Conservation (phyloP, 2,888 invertebrate species). For the Galeruca laticollis region DNA sequence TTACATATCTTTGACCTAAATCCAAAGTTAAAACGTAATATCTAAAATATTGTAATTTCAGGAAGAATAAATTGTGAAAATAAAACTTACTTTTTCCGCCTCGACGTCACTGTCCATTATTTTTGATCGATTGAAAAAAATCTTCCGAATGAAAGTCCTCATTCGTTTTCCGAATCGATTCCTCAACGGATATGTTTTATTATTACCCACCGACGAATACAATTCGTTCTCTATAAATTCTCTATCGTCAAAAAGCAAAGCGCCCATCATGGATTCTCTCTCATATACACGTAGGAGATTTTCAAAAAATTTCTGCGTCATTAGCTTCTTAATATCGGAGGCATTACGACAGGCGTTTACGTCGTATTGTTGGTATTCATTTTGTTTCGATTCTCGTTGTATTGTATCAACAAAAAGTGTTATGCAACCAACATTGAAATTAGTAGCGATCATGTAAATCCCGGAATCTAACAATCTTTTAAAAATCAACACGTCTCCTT, state of each 20-base stretch:
- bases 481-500: conserved; percentile 10
- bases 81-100: conserved; percentile 7
- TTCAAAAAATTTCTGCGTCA: conserved; percentile 45
- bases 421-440: conserved; percentile 29
- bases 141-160: conserved; percentile 21
- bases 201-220: background rate
- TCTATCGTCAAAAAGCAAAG: conserved; percentile 43
- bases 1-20: too few relatives aligned
- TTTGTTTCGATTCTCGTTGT: background rate
- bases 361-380: background rate
- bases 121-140: background rate
- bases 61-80: background rate
- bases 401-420: conserved; percentile 11
- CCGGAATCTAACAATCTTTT: conserved; percentile 25
- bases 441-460: conserved; percentile 25
- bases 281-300: conserved; percentile 48
- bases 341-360: background rate
- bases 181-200: background rate
- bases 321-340: conserved; percentile 26
- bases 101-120: background rate
- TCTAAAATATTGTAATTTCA: background rate
- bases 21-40: background rate
- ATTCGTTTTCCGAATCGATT: conserved; percentile 20
- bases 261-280: conserved; percentile 45
- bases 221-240: conserved; percentile 44